Evolutionary conservation across 1,140 invertebrate genomes (phyloP).

Genomic region (Aporrectodea caliginosa): DNA sequence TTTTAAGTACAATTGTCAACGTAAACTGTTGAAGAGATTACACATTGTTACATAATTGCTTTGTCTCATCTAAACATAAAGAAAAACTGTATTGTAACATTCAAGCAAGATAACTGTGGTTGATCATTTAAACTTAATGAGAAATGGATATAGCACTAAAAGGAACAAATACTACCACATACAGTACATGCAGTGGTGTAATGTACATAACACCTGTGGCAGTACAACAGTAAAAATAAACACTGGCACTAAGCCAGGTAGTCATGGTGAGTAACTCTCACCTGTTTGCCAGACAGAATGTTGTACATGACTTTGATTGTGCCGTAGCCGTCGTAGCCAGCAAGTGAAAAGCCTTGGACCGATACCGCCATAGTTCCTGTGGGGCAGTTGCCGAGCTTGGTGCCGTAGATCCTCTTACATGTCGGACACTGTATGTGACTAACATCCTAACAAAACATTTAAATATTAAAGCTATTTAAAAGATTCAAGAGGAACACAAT

Average conservation of each 20-base stretch:
- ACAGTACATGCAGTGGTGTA: too few relatives aligned
- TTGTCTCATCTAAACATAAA: too few relatives aligned
- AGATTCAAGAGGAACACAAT: too few relatives aligned
- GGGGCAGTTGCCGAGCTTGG: background rate
- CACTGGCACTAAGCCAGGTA: background rate
- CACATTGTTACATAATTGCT: too few relatives aligned
- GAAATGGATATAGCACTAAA: background rate
- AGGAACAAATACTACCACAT: background rate
- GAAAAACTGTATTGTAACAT: background rate
- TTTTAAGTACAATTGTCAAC: too few relatives aligned
- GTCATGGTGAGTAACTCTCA: constrained; percentile 26
- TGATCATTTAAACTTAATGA: background rate
- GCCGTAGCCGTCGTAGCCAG: constrained; percentile 65
- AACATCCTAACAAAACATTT: too few relatives aligned
- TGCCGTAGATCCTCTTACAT: background rate
- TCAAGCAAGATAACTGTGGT: background rate
- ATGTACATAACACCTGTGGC: background rate
- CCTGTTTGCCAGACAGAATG: constrained; percentile 76
- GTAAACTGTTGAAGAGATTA: too few relatives aligned
- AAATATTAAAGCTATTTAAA: too few relatives aligned
- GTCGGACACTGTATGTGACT: constrained; percentile 24
- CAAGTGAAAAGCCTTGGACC: constrained; percentile 53
- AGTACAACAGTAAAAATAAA: background rate
- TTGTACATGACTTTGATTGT: constrained; percentile 77
- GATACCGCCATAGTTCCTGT: background rate